Conservation (phyloP, 2,888 invertebrate genomes). For the Hoplodrina ambigua region DNA sequence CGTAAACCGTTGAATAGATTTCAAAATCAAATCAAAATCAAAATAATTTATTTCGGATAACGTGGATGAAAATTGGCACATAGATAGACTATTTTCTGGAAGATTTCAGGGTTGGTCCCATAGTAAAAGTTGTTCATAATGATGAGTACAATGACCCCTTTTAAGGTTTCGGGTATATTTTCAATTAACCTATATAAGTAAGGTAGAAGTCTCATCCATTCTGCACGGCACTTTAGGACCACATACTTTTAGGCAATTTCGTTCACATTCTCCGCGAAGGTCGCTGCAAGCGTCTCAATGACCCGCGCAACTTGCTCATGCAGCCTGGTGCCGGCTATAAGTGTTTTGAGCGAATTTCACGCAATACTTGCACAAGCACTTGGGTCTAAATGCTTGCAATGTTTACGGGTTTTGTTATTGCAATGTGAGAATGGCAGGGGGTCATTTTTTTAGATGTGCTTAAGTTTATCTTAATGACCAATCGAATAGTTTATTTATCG, state of each 20-base stretch:
- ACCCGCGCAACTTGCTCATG: constrained; percentile 37
- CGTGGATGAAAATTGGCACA: no score
- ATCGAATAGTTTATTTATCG: no score
- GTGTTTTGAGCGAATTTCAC: constrained; percentile 55
- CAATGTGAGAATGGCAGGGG: constrained; percentile 42
- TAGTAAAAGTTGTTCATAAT: no score
- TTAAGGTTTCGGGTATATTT: no score
- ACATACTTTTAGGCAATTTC: constrained; percentile 45
- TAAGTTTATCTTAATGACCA: not conserved
- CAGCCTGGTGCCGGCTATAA: constrained; percentile 11
- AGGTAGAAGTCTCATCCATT: not conserved
- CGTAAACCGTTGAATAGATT: no score
- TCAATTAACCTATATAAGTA: no score
- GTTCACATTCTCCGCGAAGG: constrained; percentile 62
- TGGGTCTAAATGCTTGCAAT: constrained; percentile 38
- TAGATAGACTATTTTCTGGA: no score
- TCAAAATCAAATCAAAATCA: no score
- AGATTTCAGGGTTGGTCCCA: no score
- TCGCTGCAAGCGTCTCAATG: constrained; percentile 52
- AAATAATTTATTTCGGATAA: no score
- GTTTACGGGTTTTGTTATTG: constrained; percentile 43
- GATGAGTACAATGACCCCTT: no score
- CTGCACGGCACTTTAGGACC: constrained; percentile 1
- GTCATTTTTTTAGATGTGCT: constrained; percentile 18
- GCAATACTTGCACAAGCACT: constrained; percentile 57